A percentile compares a stretch with the other conserved stretches of the same genome.
These are phyloP conservation scores for Calypte anna DNA, from an alignment of 2,113 vertebrate genomes.

Conservation along the genomic window DNA sequence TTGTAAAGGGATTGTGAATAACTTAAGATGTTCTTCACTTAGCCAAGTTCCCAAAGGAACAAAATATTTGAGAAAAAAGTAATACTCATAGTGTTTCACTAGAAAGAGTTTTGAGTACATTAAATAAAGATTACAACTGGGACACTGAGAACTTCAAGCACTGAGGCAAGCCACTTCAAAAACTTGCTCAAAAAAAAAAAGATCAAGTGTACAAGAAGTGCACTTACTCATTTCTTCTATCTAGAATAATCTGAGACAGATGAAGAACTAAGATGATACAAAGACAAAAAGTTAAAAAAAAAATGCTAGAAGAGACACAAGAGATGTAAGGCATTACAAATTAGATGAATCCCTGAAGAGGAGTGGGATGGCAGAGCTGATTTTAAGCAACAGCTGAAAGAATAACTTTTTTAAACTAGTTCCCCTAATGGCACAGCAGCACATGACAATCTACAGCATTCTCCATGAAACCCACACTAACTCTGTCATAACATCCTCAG, in stretches of 20 bases:
- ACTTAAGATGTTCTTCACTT: constrained; percentile 33
- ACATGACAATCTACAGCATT: neutral
- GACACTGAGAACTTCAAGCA: constrained; percentile 5
- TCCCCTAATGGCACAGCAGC: neutral
- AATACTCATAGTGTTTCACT: constrained; percentile 26
- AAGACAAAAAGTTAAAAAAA: neutral
- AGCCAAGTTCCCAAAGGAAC: constrained; percentile 32
- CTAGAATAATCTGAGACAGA: neutral
- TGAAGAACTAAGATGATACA: neutral
- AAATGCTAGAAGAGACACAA: neutral
- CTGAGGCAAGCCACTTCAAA: neutral
- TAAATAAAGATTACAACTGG: constrained; percentile 53
- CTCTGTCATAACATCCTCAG: neutral
- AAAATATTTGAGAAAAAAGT: constrained; percentile 56
- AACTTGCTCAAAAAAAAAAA: neutral
- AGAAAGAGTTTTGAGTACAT: constrained; percentile 33
- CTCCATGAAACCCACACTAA: neutral
- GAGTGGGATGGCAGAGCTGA: neutral
- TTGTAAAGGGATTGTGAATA: constrained; percentile 44
- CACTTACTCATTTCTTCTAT: neutral
- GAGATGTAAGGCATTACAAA: neutral
- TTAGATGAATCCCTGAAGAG: neutral
- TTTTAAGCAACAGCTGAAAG: constrained; percentile 1
- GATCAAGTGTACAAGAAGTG: neutral
- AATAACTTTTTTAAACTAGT: neutral